Evolutionary conservation across 2,797 vertebrate species (phyloP), one percentile per base, ranked within the genome.

Genomic region (Pseudochaenichthys georgianus): DNA sequence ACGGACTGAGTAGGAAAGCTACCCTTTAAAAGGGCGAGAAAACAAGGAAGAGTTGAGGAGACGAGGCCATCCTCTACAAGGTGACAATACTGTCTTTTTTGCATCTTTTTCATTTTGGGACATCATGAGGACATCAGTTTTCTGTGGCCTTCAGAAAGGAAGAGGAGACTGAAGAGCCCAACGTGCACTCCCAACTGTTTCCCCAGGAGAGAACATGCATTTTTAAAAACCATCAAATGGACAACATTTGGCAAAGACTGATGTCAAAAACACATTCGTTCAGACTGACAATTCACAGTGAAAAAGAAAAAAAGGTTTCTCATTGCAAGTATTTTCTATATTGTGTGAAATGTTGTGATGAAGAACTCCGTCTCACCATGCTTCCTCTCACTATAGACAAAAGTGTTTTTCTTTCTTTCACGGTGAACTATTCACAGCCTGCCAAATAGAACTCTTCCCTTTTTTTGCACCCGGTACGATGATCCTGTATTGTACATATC

Each of bases 1-100:
- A 87, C 23, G 84, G 78, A 93, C 90, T 87, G 86, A 89, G 86
- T 84, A 81, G 89, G 85, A 91, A 92, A 88, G 94, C 90, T 96
- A 91, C 95, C 95, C 95, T 96, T 96, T 94, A 95, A 96, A 96
- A 95, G 95, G 95, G 95, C 92, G 78, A 90, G 15, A 87, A 62
- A 69, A 61, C 23, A 70, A 78, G 69, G 58, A 87, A 61, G 41
- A 69, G 71, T 54, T 66, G 83, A 73, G 73, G 81, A 81, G 69
- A 73, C 41, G 31, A 75, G 50, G 42, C 51, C 50, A 53, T 61
- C 66, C 72, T 81, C 81, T 43, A 47, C 63, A 54, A 70, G 60
- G 80, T 66, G 82, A 77, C 82, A 73, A 92, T 73, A 85, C 80
- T 67, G 75, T 80, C 75, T 81, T 38, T 38, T 38, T 70, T 80